Percentiles rank a stretch among this genome's conserved stretches.
phyloP scores from a whole-genome alignment of 1,140 invertebrate species.

The Papilio dardanus region DNA sequence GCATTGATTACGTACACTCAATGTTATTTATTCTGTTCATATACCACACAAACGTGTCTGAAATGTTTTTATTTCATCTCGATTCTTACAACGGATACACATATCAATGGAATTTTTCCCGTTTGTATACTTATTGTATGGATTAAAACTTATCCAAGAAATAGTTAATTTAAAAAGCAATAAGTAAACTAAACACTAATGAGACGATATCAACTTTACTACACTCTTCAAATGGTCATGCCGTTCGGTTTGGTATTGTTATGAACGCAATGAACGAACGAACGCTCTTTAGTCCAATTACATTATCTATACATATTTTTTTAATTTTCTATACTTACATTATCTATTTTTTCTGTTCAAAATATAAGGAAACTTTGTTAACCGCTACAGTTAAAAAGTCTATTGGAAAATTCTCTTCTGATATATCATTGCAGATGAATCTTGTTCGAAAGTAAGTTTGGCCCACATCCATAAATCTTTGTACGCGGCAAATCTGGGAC shows the following conservation, averaged over 20 bases:
- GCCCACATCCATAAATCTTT: constrained; percentile 24
- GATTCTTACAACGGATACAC: neutral
- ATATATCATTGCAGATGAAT: constrained; percentile 2
- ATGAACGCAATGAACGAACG: too few species aligned
- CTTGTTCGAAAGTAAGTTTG: constrained; percentile 11
- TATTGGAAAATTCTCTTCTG: neutral
- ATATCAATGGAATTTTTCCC: neutral
- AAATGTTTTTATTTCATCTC: constrained; percentile 11
- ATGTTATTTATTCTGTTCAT: constrained; percentile 21
- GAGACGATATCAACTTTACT: too few species aligned
- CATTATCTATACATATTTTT: too few species aligned
- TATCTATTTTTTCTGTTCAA: too few species aligned
- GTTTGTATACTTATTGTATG: neutral
- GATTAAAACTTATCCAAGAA: neutral
- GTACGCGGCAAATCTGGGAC: neutral
- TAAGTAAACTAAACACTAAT: too few species aligned
- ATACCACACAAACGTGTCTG: constrained; percentile 18
- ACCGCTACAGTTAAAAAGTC: neutral
- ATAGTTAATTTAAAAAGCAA: too few species aligned
- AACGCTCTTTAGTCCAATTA: too few species aligned
- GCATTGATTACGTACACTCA: constrained; percentile 4
- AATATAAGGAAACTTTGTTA: neutral
- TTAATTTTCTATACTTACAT: too few species aligned
- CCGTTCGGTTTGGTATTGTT: too few species aligned
- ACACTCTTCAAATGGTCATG: too few species aligned